Evolutionary conservation across 1,140 invertebrate genomes (phyloP).

Genomic region (Notospermus geniculatus): DNA sequence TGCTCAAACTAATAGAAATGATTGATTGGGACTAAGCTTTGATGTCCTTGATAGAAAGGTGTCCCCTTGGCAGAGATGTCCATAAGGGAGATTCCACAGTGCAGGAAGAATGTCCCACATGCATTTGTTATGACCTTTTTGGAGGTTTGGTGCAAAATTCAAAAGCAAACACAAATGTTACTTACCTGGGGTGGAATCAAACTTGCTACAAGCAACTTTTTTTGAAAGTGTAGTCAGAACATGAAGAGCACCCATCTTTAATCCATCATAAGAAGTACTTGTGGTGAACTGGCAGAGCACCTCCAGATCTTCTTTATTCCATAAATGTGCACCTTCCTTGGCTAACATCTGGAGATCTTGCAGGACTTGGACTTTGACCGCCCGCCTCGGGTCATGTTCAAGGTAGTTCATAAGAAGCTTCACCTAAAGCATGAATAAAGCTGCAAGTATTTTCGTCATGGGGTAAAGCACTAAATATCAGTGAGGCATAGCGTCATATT

Average conservation of each 20-base stretch:
- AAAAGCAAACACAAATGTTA: not conserved
- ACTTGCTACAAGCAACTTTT: constrained; percentile 39
- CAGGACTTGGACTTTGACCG: constrained; percentile 73
- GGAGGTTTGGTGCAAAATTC: too few relatives aligned
- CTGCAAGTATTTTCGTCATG: not conserved
- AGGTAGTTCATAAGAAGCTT: constrained; percentile 62
- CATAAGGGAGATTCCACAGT: too few relatives aligned
- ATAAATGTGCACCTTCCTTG: constrained; percentile 70
- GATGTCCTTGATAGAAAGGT: too few relatives aligned
- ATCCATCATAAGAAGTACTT: constrained; percentile 49
- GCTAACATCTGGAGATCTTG: constrained; percentile 74
- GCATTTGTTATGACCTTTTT: too few relatives aligned
- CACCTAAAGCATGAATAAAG: constrained; percentile 51
- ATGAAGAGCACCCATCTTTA: constrained; percentile 50
- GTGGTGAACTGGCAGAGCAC: constrained; percentile 61
- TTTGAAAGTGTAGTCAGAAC: constrained; percentile 53
- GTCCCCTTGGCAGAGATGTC: too few relatives aligned
- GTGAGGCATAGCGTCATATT: not conserved
- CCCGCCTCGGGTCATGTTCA: constrained; percentile 65
- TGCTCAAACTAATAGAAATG: too few relatives aligned
- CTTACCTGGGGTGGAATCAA: constrained; percentile 37
- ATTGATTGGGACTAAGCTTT: too few relatives aligned
- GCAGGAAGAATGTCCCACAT: too few relatives aligned
- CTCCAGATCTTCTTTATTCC: constrained; percentile 69
- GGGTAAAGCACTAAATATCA: not conserved